Base-by-base conservation (phyloP, 2,888 invertebrate genomes). In the Brenthis ino region DNA sequence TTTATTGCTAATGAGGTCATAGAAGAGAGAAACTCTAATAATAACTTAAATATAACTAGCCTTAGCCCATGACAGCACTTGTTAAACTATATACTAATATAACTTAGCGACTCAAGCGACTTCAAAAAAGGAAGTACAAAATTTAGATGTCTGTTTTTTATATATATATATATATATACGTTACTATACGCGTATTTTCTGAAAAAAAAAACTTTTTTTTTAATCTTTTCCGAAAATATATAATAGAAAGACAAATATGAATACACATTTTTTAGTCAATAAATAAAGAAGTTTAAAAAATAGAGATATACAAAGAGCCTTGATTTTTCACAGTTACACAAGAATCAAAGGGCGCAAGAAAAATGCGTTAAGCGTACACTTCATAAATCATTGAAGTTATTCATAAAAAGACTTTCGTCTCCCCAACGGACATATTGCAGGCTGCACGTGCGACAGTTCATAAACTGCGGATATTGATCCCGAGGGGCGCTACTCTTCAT, bases 381-480 rank as follows among this genome's bases (percentile, higher is more conserved):
- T 86, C 85, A 90, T 93, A 92, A 92, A 91, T 91, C 91, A 91
- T 89, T 87, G 83, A 78, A 88, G 88, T 86, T 89, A 91, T 91
- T 92, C 92, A 91, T 91, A 91, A 91, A 91, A 91, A 90, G 86
- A 85, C 83, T 86, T 85, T 82, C 85, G 82, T 79, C 81, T 84
- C 77, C 81, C 74, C 72, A 75, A 75, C 75, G 85, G 88, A 89
- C 92, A 91, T 91, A 92, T 92, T 92, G 92, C 91, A 88, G 71
- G 64, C 67, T 82, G 87, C 91, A 91, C 91, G 92, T 92, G 92
- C 88, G 86, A 86, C 88, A 85, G 84, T 91, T 91, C 87, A 91
- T 91, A 90, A 91, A 89, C 87, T 87, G 86, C 80, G 85, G 83
- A 86, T 88, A 89, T 90, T 86, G 87, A 86, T 84, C 84, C 80